phyloP scores from a whole-genome alignment of 1,140 invertebrate species.

The Diorhabda carinulata region DNA sequence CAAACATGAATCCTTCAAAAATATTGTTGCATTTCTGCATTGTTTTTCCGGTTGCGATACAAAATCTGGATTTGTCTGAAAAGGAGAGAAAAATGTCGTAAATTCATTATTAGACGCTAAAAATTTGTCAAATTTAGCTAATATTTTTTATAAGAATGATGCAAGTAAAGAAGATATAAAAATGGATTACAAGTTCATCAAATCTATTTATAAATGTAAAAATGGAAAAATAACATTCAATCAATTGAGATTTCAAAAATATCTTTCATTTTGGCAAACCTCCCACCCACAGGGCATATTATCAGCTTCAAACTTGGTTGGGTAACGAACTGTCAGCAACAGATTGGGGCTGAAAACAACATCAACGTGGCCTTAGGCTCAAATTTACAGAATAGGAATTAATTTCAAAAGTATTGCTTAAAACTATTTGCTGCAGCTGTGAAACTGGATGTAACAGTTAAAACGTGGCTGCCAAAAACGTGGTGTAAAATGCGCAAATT shows the following conservation, averaged over 20 bases:
- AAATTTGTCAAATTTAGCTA: too few relatives aligned
- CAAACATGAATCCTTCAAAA: background rate
- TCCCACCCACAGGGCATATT: conserved; percentile 24
- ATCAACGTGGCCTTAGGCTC: conserved; percentile 20
- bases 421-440: conserved; percentile 20
- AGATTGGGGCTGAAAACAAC: conserved; percentile 17
- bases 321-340: conserved; percentile 18
- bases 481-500: conserved; percentile 8
- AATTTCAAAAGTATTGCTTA: conserved; percentile 12
- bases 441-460: conserved; percentile 12
- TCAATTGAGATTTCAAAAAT: too few relatives aligned
- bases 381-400: conserved; percentile 19
- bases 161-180: too few relatives aligned
- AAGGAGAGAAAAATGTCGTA: background rate
- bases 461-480: too few relatives aligned
- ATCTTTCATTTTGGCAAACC: too few relatives aligned
- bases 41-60: background rate
- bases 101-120: too few relatives aligned
- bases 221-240: too few relatives aligned
- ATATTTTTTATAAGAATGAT: too few relatives aligned
- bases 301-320: conserved; percentile 19
- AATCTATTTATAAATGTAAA: too few relatives aligned
- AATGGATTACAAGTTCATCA: too few relatives aligned
- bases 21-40: conserved; percentile 1
- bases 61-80: background rate